phyloP scores from a whole-genome alignment of 2,797 vertebrate species.

The Sebastes ruberrimus region DNA sequence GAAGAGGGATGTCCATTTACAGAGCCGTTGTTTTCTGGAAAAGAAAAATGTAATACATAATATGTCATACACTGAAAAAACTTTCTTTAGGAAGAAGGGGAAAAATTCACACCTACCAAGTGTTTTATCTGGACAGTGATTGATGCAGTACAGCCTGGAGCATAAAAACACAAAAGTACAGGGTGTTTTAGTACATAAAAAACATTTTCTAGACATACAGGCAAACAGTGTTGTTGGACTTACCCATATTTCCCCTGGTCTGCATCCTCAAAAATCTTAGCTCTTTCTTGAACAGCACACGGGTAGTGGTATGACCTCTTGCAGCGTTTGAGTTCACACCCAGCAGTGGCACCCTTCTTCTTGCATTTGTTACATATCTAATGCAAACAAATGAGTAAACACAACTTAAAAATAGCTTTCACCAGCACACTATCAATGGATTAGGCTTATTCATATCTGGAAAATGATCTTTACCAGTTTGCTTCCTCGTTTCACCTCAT shows the following conservation, averaged over 20 bases:
- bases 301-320: constrained; percentile 80
- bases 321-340: constrained; percentile 76
- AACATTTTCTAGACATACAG: not conserved
- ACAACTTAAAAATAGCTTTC: not conserved
- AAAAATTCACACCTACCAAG: constrained; percentile 39
- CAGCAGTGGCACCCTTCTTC: constrained; percentile 75
- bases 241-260: constrained; percentile 45
- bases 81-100: no score
- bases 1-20: not conserved
- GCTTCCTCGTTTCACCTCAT: constrained; percentile 63
- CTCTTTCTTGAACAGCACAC: constrained; percentile 62
- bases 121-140: not conserved
- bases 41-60: not conserved
- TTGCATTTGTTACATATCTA: constrained; percentile 69
- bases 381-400: not conserved
- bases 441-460: not conserved
- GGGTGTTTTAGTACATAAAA: not conserved
- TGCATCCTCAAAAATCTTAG: constrained; percentile 7
- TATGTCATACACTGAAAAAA: not conserved
- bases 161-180: not conserved
- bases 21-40: not conserved
- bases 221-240: constrained; percentile 2
- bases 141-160: constrained; percentile 68
- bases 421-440: not conserved
- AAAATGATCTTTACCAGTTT: constrained; percentile 63